A percentile compares a stretch with the other conserved stretches of the same genome.
Evolutionary conservation across 2,113 vertebrate species (phyloP).

Genomic region (Zapus hudsonius): DNA sequence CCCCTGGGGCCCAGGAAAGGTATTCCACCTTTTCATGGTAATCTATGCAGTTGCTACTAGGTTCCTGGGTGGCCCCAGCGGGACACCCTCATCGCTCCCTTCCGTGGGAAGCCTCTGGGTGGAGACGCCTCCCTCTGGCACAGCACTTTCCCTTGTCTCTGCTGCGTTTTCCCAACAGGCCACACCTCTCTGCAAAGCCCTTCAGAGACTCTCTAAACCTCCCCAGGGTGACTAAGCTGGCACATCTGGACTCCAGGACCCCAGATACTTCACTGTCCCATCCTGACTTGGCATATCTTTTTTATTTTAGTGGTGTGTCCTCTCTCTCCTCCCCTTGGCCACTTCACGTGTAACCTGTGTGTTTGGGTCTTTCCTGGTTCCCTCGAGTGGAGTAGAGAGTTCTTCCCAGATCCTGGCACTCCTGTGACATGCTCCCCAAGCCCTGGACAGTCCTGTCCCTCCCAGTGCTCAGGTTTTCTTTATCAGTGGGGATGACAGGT

Average conservation of each 20-base stretch:
- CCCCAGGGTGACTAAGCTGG: too few relatives aligned
- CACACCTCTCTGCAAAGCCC: neutral
- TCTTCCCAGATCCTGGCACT: neutral
- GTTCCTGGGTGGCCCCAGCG: rapidly evolving
- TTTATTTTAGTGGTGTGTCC: neutral
- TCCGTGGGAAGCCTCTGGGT: neutral
- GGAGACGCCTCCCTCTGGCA: neutral
- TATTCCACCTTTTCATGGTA: rapidly evolving
- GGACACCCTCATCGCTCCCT: neutral
- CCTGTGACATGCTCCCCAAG: rapidly evolving
- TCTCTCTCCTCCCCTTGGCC: neutral
- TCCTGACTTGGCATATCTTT: neutral
- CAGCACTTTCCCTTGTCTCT: neutral
- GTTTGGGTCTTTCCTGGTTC: neutral
- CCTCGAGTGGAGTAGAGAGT: too few relatives aligned
- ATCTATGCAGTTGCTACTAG: rapidly evolving
- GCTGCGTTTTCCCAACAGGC: rapidly evolving
- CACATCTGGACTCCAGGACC: neutral
- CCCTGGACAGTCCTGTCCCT: neutral
- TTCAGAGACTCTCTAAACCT: too few relatives aligned
- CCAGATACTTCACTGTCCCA: neutral
- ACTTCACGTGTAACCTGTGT: neutral
- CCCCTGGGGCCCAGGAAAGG: neutral
- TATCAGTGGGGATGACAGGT: neutral
- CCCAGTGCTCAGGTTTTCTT: neutral